Conservation (phyloP, 2,113 vertebrate species). For the Phycodurus eques region DNA sequence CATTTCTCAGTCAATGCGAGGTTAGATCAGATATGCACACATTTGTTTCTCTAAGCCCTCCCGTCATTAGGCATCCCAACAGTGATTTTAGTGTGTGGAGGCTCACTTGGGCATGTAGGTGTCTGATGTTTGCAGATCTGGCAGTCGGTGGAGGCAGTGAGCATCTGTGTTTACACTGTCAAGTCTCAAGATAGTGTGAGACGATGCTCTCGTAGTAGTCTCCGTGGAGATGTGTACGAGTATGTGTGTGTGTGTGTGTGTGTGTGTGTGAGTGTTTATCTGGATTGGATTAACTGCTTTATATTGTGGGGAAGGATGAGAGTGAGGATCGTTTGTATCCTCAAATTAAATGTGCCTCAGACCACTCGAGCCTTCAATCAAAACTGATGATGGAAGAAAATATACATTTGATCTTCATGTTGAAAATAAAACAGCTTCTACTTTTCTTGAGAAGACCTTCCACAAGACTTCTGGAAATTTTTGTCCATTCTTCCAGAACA, state of each 20-base stretch:
- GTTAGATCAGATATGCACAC: neutral
- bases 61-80: slow-evolving; percentile 2
- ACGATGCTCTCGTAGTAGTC: slow-evolving; percentile 31
- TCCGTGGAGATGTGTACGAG: slow-evolving; percentile 19
- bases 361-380: too few species aligned
- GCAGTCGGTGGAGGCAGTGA: slow-evolving; percentile 17
- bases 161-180: slow-evolving; percentile 45
- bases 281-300: slow-evolving; percentile 13
- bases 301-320: neutral
- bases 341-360: neutral
- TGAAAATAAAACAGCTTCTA: too few species aligned
- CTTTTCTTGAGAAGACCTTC: too few species aligned
- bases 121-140: slow-evolving; percentile 14
- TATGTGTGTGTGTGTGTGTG: slow-evolving; percentile 3
- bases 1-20: neutral
- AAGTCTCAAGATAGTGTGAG: slow-evolving; percentile 36
- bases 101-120: slow-evolving; percentile 6
- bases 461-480: too few species aligned
- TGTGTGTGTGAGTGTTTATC: neutral
- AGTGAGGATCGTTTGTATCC: neutral
- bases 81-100: neutral
- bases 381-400: too few species aligned
- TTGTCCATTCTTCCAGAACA: too few species aligned
- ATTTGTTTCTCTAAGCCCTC: neutral
- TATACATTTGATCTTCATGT: too few species aligned